Evolutionary conservation across 2,113 vertebrate genomes (phyloP), one percentile per base, ranked within the genome.

Genomic region (Cyprinodon brontotheroides): DNA sequence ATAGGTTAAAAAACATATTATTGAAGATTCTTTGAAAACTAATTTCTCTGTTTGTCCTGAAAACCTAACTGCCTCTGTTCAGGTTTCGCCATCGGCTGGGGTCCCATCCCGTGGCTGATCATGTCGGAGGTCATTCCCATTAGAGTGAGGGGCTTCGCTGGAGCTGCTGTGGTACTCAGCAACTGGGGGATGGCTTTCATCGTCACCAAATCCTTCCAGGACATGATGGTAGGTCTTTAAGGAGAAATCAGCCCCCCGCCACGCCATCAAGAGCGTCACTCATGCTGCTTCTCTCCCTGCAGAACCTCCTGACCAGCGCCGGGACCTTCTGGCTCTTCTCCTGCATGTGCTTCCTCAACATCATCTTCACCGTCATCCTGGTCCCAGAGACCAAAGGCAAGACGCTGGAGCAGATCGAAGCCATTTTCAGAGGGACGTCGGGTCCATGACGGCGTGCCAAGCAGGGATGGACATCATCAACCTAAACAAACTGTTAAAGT

Each of bases 291-390:
- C 29, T 13, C 8, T 59, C 22, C 6, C 85, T 77, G 11, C 80
- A 98, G 96, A 89, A 36, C 39, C 70, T 90, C 22, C 87, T 99
- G 37, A 95, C 92, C 80, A 93, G 94, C 3, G 94, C 94, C 0
- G 96, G 97, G 0, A 96, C 95, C 0, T 99, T 98, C 93, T 98
- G 97, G 96, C 89, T 99, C 3, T 97, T 98, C 59, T 93, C 96
- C 0, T 90, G 78, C 8, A 81, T 96, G 85, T 98, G 96, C 70
- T 68, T 89, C 68, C 45, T 94, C 45, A 95, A 86, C 13, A 74
- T 98, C 69, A 2, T 95, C 78, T 98, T 98, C 91, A 97, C 96
- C 4, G 36, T 94, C 14, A 40, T 89, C 81, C 95, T 90, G 38
- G 79, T 98, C 80, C 97, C 97, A 0, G 96, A 98, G 83, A 98